Evolutionary conservation across 2,888 invertebrate genomes (phyloP), one percentile per base, ranked within the genome.

Genomic region (Cremastobaeus sp.): DNA sequence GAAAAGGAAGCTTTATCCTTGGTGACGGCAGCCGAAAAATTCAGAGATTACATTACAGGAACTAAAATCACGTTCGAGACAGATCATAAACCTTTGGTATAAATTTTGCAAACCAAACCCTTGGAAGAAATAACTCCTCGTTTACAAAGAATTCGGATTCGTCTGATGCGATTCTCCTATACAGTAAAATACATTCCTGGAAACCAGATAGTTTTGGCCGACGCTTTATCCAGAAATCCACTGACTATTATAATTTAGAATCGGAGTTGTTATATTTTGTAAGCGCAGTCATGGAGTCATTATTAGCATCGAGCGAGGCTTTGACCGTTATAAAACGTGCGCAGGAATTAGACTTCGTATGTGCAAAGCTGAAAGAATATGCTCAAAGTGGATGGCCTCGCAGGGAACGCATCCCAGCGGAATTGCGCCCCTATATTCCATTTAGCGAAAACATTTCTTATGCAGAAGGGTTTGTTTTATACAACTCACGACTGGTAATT

Each of bases 101-200:
- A 30, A 3, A n/a, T 32, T 2, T 17, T 48, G 3, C 32, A 88
- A 66, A 84, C 84, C 62, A 85, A 88, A 77, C 81, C 84, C 0
- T 65, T 87, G 5, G 86, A 82, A 21, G 14, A 48, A 0, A 30
- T 48, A 2, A 80, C 85, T 1, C 81, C 85, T 2, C 65, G 86
- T 41, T 59, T 88, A 8, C 85, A 88, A 60, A 39, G 85, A 17
- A 80, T 88, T 20, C 70, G 83, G 34, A 76, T 85, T 68, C 52
- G 79, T 12, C 57, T 84, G 1, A 76, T 82, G 77, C 14, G 81
- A 5, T 86, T 76, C 59, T 41, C 72, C 20, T 85, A 77, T 54
- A 35, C 21, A 0, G 72, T 86, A 4, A 17, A 30, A 14, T 77
- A 84, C 69, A 77, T 79, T 1, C 81, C 82, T 3, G 84, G 83